Evolutionary conservation across 2,888 invertebrate species (phyloP), one percentile per base, ranked within the genome.

Genomic region (Cyrtodaria siliqua): DNA sequence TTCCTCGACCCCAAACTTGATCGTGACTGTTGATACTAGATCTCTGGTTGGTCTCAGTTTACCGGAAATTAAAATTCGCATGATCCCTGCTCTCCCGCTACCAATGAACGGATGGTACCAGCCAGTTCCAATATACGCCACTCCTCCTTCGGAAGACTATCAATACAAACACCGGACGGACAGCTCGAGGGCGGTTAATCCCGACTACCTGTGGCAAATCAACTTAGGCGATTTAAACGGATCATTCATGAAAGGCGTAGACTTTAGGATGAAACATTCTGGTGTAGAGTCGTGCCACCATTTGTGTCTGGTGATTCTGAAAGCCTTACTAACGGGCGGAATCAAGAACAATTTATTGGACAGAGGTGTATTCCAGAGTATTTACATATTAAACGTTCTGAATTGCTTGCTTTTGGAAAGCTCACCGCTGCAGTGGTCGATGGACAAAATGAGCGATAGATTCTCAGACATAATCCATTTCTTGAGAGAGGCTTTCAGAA

Each of bases 401-500:
- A 83, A 71, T 60, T 89, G 85, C 63, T 76, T 89, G 9, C 74
- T 90, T 12, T 69, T 87, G 18, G 90, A 90, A 52, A 89, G 88
- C 55, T 66, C 79, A 18, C 82, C 87, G 12, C 60, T 66, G 9
- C 82, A 84, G n/a, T 90, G 90, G 90, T 69, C 72, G n/a, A 74
- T 84, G n/a, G 78, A 79, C 3, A 62, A 71, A 27, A 64, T 90
- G 16, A 60, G 82, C 2, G 84, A 84, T 49, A 63, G 90, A 42
- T 78, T 90, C 42, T 89, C 89, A 2, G 90, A 90, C 73, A 72
- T 79, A 27, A 71, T 87, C 14, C 82, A 84, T 62, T 90, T 89
- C 33, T 70, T 90, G 26, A 70, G 76, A 23, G 76, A 82, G 40
- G 86, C 89, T 1, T 75, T 87, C 42, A 75, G 79, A 59, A 84